Evolutionary conservation across 2,797 vertebrate species (phyloP).

Genomic region (Enteromius paludinosus): DNA sequence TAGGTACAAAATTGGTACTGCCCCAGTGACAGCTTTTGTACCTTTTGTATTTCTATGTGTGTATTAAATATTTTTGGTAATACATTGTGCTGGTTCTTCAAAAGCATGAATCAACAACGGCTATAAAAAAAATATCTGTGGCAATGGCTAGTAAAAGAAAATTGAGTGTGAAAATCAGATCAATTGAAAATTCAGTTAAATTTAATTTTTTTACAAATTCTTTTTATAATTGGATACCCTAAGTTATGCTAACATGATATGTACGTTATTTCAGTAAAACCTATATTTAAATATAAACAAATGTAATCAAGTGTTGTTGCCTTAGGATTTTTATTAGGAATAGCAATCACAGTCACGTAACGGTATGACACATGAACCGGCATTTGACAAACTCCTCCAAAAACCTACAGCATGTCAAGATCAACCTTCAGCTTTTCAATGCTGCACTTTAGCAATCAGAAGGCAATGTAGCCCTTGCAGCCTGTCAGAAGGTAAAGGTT

Average conservation of each 20-base stretch:
- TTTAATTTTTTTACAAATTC: no score
- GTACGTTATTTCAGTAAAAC: neutral
- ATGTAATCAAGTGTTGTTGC: neutral
- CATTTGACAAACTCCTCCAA: conserved; percentile 50
- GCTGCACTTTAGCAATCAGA: conserved; percentile 56
- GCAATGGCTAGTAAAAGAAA: no score
- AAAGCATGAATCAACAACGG: neutral
- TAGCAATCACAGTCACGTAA: conserved; percentile 32
- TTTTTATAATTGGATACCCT: neutral
- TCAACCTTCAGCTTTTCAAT: conserved; percentile 52
- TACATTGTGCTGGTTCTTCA: neutral
- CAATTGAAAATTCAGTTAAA: no score
- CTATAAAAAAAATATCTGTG: neutral
- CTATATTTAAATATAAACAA: neutral
- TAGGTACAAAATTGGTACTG: no score
- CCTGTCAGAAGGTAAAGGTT: conserved; percentile 59
- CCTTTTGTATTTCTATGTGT: no score
- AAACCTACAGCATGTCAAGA: conserved; percentile 46
- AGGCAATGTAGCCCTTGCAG: conserved; percentile 34
- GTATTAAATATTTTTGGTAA: neutral
- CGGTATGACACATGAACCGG: conserved; percentile 20
- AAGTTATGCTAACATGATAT: neutral
- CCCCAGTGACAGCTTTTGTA: no score
- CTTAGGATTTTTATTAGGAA: neutral
- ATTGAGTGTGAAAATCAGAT: no score